Conservation (phyloP, 2,888 invertebrate genomes). For the Sinotaia quadrata region DNA sequence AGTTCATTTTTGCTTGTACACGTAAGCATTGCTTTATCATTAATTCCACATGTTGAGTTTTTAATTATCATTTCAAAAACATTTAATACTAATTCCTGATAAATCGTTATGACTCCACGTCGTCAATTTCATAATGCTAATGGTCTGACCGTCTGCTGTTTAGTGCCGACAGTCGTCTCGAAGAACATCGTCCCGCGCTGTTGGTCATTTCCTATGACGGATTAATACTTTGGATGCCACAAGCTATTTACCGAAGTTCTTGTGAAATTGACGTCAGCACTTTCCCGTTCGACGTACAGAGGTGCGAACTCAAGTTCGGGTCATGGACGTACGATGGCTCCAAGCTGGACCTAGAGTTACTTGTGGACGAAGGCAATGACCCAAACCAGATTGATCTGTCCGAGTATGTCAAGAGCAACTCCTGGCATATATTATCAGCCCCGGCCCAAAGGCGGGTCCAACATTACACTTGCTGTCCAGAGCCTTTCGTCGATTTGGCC, state of each 20-base stretch:
- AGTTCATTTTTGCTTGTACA: too few species aligned
- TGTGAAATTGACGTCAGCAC: constrained; percentile 70
- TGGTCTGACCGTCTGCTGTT: constrained; percentile 30
- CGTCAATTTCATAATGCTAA: too few species aligned
- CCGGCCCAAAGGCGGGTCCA: constrained; percentile 62
- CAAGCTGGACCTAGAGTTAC: constrained; percentile 63
- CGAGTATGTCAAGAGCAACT: constrained; percentile 70
- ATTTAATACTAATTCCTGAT: not conserved
- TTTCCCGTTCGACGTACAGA: constrained; percentile 72
- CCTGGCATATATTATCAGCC: constrained; percentile 66
- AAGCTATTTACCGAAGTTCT: constrained; percentile 69
- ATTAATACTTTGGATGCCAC: constrained; percentile 61
- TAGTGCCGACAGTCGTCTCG: constrained; percentile 70
- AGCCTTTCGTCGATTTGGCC: constrained; percentile 68
- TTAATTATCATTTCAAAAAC: not conserved
- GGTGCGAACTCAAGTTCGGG: constrained; percentile 71
- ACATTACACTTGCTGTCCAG: constrained; percentile 65
- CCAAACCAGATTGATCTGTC: constrained; percentile 49
- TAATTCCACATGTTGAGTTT: not conserved
- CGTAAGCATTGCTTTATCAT: too few species aligned
- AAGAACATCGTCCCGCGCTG: constrained; percentile 69
- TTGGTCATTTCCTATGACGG: constrained; percentile 62
- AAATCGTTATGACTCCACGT: not conserved
- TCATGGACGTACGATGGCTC: constrained; percentile 71
- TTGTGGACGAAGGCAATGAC: constrained; percentile 34